Evolutionary conservation across 2,888 invertebrate species (phyloP).

Genomic region (Heterodera filipjevi): DNA sequence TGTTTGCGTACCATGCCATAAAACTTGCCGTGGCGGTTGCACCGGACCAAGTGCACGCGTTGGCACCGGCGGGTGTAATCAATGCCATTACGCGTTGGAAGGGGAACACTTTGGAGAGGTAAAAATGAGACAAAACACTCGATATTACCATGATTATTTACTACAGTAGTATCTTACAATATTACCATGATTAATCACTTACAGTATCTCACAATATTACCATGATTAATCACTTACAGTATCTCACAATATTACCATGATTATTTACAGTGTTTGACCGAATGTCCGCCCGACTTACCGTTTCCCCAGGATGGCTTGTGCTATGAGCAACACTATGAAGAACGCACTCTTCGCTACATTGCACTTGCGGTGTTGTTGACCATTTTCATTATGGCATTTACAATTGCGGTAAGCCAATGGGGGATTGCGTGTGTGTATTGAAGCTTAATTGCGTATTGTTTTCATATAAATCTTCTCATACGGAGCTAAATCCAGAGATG

Average conservation of each 20-base stretch:
- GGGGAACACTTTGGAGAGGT: constrained; percentile 66
- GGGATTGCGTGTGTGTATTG: background rate
- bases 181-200: too few species aligned
- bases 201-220: too few species aligned
- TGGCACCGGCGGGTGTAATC: constrained; percentile 82
- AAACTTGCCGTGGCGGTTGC: constrained; percentile 69
- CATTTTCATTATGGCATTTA: constrained; percentile 32
- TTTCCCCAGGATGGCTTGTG: constrained; percentile 44
- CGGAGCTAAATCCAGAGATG: too few species aligned
- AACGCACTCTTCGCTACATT: constrained; percentile 16
- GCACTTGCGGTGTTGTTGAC: constrained; percentile 35
- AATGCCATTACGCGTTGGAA: constrained; percentile 87
- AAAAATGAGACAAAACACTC: too few species aligned
- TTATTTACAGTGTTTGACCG: constrained; percentile 41
- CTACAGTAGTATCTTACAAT: too few species aligned
- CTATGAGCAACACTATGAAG: constrained; percentile 43
- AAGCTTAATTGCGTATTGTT: too few species aligned
- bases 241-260: constrained; percentile 21
- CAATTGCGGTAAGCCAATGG: constrained; percentile 29
- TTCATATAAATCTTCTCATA: too few species aligned
- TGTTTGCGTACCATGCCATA: constrained; percentile 45
- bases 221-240: too few species aligned
- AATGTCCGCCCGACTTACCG: constrained; percentile 45
- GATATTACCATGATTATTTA: too few species aligned
- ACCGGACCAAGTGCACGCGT: constrained; percentile 84